Evolutionary conservation across 2,113 vertebrate species (phyloP), one percentile per base, ranked within the genome.

Genomic region (Melanerpes formicivorus): DNA sequence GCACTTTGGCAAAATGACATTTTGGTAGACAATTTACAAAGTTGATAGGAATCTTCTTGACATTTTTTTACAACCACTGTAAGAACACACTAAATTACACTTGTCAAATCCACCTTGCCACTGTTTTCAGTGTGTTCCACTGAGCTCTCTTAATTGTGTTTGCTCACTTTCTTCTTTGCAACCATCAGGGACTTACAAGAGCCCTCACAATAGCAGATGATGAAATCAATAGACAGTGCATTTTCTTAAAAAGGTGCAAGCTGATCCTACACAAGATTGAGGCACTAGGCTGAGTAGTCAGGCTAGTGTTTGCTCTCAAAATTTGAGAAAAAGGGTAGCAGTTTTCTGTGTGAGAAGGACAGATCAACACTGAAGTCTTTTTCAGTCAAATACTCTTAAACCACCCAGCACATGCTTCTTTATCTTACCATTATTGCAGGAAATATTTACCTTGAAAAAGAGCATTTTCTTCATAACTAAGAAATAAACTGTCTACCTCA

Each of bases 161-260:
- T 85, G 93, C 62, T 85, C 72, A 32, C 69, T 88, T 90, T 77
- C 81, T 54, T 85, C 58, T 48, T 83, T 62, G 62, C 30, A 85
- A 29, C 37, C 18, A 17, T 8, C 11, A 19, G 4, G 14, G 58
- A 21, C 83, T 88, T 65, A 65, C 66, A 65, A 30, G 50, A 87
- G 26, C 62, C 29, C 63, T 83, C 62, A n/a, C 40, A 71, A 21
- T 19, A 67, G 14, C 25, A 86, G 70, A 29, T 32, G 52, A 34
- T 14, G 59, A 71, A 59, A 84, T 40, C 37, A 80, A 78, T 30
- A 81, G 62, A 25, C 9, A 77, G 14, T 19, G 26, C 6, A 4
- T 54, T 78, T 87, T 42, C 42, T 66, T 56, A 18, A 46, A 59
- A 29, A 91, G 21, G 9, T 71, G 21, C 14, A 29, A 55, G 4